These are phyloP conservation scores for Ceratoteleas bidentatus DNA, from an alignment of 1,140 invertebrate genomes.

Conservation along the genomic window DNA sequence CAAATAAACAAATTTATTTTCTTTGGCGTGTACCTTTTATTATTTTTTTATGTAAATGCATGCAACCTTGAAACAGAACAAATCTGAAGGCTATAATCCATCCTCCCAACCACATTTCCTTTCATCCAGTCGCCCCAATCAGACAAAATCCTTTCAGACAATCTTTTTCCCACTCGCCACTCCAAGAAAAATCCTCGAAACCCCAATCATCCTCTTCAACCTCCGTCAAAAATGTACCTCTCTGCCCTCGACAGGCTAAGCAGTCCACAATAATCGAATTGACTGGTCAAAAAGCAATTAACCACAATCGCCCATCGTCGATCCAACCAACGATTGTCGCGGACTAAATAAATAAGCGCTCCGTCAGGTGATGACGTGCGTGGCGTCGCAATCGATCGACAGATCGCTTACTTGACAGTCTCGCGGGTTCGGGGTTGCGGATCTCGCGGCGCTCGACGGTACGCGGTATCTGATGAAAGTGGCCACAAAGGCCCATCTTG, in stretches of 20 bases:
- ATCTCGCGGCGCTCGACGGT: constrained; percentile 17
- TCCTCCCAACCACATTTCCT: no score
- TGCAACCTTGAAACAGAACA: no score
- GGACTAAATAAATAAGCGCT: constrained; percentile 24
- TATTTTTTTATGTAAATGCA: no score
- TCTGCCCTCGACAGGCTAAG: neutral
- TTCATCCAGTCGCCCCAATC: no score
- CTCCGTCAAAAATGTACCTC: no score
- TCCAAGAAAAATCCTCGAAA: no score
- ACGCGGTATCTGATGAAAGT: constrained; percentile 70
- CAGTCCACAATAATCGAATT: constrained; percentile 52
- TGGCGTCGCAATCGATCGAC: constrained; percentile 25
- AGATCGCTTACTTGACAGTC: constrained; percentile 48
- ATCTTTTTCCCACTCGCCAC: no score
- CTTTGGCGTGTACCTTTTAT: no score
- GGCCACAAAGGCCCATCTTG: constrained; percentile 44
- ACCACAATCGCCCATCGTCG: constrained; percentile 41
- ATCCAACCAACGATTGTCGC: constrained; percentile 46
- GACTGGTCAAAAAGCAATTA: constrained; percentile 61
- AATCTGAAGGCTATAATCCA: no score
- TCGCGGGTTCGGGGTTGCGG: constrained; percentile 11
- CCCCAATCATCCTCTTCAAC: no score
- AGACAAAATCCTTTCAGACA: no score
- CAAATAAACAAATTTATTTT: no score
- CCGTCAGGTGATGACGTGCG: constrained; percentile 37